Evolutionary conservation across 2,113 vertebrate species (phyloP).

Genomic region (Pygathrix nemaeus): DNA sequence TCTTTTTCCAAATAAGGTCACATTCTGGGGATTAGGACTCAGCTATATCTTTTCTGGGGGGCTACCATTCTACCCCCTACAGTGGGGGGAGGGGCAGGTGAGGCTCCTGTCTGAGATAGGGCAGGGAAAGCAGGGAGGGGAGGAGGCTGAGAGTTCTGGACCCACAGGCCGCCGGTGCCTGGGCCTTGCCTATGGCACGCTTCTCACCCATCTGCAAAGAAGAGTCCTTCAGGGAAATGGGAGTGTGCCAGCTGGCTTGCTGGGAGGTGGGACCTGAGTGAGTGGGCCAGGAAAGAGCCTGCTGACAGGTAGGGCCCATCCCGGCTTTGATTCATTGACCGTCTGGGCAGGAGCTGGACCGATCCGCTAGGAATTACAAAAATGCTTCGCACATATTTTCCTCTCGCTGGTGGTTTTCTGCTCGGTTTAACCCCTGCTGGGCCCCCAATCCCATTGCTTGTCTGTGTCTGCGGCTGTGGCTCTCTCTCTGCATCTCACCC

Average conservation of each 20-base stretch:
- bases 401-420: slow-evolving; percentile 63
- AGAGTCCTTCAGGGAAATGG: neutral
- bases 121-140: neutral
- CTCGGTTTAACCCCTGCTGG: neutral
- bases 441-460: neutral
- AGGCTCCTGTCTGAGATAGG: neutral
- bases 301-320: slow-evolving; percentile 68
- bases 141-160: neutral
- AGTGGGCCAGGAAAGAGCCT: neutral
- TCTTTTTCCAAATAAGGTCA: slow-evolving; percentile 27
- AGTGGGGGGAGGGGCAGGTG: neutral
- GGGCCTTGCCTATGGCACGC: neutral
- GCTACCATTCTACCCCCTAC: neutral
- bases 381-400: slow-evolving; percentile 70
- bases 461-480: slow-evolving; percentile 63
- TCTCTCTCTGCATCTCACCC: neutral
- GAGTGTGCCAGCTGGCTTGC: slow-evolving; percentile 29
- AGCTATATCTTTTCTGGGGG: neutral
- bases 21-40: neutral
- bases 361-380: slow-evolving; percentile 67
- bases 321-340: slow-evolving; percentile 77
- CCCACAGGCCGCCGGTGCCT: rapidly evolving
- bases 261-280: neutral
- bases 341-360: slow-evolving; percentile 59
- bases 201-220: neutral